Base-by-base conservation (phyloP, 1,140 invertebrate species). In the Wiebesia pumilae region DNA sequence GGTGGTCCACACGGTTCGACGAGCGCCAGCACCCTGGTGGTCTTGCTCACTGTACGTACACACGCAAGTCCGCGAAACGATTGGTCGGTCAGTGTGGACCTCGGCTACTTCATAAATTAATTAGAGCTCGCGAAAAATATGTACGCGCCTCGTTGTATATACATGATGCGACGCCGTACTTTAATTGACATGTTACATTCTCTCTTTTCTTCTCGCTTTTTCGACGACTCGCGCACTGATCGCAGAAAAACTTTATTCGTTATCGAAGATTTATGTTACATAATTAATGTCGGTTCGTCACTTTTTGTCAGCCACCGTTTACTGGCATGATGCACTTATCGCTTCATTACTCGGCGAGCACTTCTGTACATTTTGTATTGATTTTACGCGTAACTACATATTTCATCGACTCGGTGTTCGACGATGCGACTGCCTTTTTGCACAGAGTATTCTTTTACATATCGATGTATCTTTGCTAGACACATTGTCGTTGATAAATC, bases 91-190 rank as follows among this genome's bases (percentile, higher is more conserved):
- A 24, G 67, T 54, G 62, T 78, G 12, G 33, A 65, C 24, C 71
- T 47, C 69, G 81, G 24, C 40, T 43, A 65, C 75, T 83, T 86
- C 73, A 83, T 58, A 67, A 86, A 86, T 86, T 83, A 83, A 86
- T 86, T 86, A 69, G 47, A 58, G 7, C 21, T 40, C 43, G 33
- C 30, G 75, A 78, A 78, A 67, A 54, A 67, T 84, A 77, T 43
- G 16, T 58, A 73, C 14, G 30, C 30, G n/a, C 62, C n/a, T 0
- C n/a, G 19, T 30, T 82, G n/a, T 67, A 73, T 30, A 12, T 43
- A 19, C 38, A 24, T 19, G 71, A 27, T 16, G 35, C 69, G n/a
- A 33, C 51, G n/a, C n/a, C 80, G n/a, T 47, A 21, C 19, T 43
- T 73, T 83, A 71, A 83, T 83, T 83, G 67, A 83, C 67, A 30